Percentiles rank a stretch among this genome's conserved stretches.
Evolutionary conservation across 2,113 vertebrate genomes (phyloP).

Genomic region (Guaruba guarouba): DNA sequence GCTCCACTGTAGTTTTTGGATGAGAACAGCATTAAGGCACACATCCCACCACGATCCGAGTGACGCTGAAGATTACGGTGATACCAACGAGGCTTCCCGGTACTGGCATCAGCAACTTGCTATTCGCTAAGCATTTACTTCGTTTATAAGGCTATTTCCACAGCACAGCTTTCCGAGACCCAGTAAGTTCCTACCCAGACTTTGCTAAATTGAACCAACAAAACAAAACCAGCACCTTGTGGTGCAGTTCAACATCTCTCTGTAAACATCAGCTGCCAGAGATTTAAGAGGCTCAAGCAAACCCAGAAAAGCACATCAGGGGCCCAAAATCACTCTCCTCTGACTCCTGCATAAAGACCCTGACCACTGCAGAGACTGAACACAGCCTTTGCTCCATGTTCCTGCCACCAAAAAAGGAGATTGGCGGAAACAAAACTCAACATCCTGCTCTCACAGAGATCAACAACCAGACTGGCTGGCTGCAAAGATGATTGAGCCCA

Average conservation of each 20-base stretch:
- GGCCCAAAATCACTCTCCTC: neutral
- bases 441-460: neutral
- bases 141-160: neutral
- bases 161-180: neutral
- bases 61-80: neutral
- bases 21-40: neutral
- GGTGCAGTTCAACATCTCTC: neutral
- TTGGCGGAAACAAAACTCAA: neutral
- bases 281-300: neutral
- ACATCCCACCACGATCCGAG: neutral
- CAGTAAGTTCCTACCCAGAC: neutral
- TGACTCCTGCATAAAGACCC: neutral
- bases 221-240: neutral
- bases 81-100: neutral
- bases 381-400: neutral
- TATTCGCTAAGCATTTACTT: neutral
- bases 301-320: neutral
- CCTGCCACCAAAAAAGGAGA: neutral
- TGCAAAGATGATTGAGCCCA: neutral
- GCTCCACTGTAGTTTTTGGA: constrained; percentile 20
- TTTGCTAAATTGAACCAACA: neutral
- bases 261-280: neutral
- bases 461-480: neutral
- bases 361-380: neutral
- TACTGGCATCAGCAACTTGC: neutral